Evolutionary conservation across 2,113 vertebrate species (phyloP), one percentile per base, ranked within the genome.

Genomic region (Procavia capensis): DNA sequence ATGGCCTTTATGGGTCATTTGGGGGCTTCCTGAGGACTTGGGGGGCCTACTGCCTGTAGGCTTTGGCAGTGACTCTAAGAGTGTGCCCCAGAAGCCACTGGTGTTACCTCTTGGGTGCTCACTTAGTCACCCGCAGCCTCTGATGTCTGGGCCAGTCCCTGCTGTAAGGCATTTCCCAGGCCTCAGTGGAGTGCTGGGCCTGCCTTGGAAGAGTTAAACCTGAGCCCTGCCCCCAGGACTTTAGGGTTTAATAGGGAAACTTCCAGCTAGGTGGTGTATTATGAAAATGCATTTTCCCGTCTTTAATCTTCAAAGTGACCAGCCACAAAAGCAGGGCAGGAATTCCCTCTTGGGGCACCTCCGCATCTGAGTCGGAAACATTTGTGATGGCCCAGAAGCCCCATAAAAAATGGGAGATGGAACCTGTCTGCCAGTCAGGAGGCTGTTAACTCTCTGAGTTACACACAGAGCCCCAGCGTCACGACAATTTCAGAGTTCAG

Each of bases 301-400:
- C 64, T 95, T 93, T 75, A 57, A 85, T 96, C 47, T 95, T 94
- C 85, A 66, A 81, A 91, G 86, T 93, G 80, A 81, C 96, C 83
- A 87, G 27, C 0, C 3, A 57, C 74, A 89, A 85, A 85, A 70
- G 66, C 54, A 90, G n/a, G 4, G 2, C 43, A 64, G 74, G 41
- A 92, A 68, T 74, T 76, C 76, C 70, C 41, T 85, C n/a, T 91
- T 41, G 36, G 76, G 34, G 17, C 6, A 34, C 59, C 72, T 91
- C 17, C 14, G 17, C 14, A 4, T 76, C 45, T 8, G 43, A 59
- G 90, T 3, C n/a, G 83, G 66, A 88, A 91, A 50, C 88, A 45
- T 66, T 22, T 75, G 31, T 54, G 68, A 50, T 79, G 41, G 57
- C 89, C 89, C 68, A 19, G 68, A 85, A 95, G 54, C 39, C 79